phyloP scores from a whole-genome alignment of 2,113 vertebrate genomes.

The Neolamprologus caudopunctatus region DNA sequence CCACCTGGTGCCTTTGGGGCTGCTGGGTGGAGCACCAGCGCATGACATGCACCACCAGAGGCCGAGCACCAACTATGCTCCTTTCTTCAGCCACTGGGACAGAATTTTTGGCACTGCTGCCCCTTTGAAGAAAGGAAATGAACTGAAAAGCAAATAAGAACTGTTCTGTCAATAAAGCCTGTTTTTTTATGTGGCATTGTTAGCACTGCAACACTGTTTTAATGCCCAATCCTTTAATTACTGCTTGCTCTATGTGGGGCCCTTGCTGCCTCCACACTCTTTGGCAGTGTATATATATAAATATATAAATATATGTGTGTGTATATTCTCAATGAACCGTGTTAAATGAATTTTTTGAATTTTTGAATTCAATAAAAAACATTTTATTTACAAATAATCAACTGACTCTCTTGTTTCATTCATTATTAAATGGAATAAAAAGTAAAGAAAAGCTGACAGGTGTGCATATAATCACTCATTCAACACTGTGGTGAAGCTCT shows the following conservation, averaged over 20 bases:
- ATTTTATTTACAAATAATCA: not conserved
- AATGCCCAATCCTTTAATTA: not conserved
- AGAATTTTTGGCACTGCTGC: conserved; percentile 53
- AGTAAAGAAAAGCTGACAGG: not conserved
- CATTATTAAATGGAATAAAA: not conserved
- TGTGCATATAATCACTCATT: not conserved
- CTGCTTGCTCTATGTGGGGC: not conserved
- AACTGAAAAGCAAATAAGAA: not conserved
- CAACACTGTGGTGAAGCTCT: not conserved
- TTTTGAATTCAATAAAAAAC: not conserved
- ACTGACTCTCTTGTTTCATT: not conserved
- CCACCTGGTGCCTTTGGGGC: conserved; percentile 58
- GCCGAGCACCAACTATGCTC: conserved; percentile 64
- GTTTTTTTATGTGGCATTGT: not conserved
- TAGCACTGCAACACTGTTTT: not conserved
- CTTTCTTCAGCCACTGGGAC: conserved; percentile 74
- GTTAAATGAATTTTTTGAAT: not conserved
- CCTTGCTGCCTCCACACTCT: not conserved
- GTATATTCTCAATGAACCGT: not conserved
- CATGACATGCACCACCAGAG: conserved; percentile 71
- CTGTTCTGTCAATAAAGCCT: not conserved
- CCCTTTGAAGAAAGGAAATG: not conserved
- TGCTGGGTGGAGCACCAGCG: conserved; percentile 62
- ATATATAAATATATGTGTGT: not conserved
- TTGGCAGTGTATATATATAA: not conserved